Percentiles rank a stretch among this genome's conserved stretches.
These are phyloP conservation scores for Melikaiella ostensackeni DNA, from an alignment of 2,888 invertebrate genomes.

Conservation along the genomic window DNA sequence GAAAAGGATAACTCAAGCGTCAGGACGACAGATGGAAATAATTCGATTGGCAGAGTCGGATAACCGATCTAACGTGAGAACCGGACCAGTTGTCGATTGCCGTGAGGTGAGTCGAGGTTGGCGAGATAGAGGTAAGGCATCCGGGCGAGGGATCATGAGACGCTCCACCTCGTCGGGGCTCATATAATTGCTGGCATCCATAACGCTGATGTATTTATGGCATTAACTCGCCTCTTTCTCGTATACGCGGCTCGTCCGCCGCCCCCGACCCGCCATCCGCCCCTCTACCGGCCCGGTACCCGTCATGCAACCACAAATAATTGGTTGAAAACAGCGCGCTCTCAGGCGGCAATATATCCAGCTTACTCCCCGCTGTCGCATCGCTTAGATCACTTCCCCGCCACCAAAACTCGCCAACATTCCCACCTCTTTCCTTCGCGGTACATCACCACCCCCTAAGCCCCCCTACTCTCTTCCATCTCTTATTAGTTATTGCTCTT, in stretches of 20 bases:
- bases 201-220: conserved; percentile 77
- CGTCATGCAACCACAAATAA: conserved; percentile 80
- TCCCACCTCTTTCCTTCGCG: conserved; percentile 54
- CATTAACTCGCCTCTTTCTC: conserved; percentile 76
- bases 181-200: conserved; percentile 77
- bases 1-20: conserved; percentile 7
- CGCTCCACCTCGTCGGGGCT: conserved; percentile 73
- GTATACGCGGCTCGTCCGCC: conserved; percentile 62
- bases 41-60: conserved; percentile 64
- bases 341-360: conserved; percentile 75
- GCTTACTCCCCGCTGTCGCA: conserved; percentile 76
- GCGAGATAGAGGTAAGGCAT: conserved; percentile 63
- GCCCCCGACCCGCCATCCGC: conserved; percentile 74
- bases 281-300: conserved; percentile 69
- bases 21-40: conserved; percentile 60
- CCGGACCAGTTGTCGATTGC: conserved; percentile 64
- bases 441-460: conserved; percentile 44
- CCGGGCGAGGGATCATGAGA: conserved; percentile 70
- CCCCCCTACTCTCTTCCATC: background rate
- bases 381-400: conserved; percentile 75
- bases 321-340: conserved; percentile 76
- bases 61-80: conserved; percentile 71
- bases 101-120: conserved; percentile 54
- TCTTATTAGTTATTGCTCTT: conserved; percentile 14
- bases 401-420: conserved; percentile 67